These are phyloP conservation scores for Rhizomys pruinosus DNA, from an alignment of 2,113 vertebrate genomes.

Conservation along the genomic window DNA sequence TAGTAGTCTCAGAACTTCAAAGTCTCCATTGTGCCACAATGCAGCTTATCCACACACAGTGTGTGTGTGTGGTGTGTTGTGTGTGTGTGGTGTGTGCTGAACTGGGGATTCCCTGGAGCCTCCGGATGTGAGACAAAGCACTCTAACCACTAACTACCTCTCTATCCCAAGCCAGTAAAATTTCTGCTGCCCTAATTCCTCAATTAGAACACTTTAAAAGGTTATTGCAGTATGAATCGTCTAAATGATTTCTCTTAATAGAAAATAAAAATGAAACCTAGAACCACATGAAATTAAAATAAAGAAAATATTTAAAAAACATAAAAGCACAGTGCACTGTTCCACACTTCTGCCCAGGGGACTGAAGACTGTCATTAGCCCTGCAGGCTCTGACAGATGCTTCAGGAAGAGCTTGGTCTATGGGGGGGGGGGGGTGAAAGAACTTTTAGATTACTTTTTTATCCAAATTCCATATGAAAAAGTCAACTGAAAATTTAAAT, in stretches of 20 bases:
- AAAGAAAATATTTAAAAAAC: background rate
- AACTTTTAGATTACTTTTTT: background rate
- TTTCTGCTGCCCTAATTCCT: background rate
- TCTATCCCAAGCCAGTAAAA: background rate
- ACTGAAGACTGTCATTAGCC: background rate
- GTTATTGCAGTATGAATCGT: background rate
- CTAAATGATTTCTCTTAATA: constrained; percentile 23
- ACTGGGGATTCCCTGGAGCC: background rate
- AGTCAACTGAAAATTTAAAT: constrained; percentile 36
- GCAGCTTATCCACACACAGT: too few relatives aligned
- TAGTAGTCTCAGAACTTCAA: background rate
- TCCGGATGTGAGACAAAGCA: background rate
- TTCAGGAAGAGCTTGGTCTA: background rate
- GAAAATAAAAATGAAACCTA: constrained; percentile 31
- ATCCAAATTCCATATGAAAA: constrained; percentile 7
- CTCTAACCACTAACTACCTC: background rate
- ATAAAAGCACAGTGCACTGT: background rate
- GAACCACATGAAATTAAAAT: background rate
- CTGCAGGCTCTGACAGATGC: background rate
- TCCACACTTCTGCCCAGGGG: background rate
- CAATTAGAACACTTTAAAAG: background rate
- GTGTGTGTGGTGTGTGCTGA: background rate
- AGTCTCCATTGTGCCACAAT: background rate
- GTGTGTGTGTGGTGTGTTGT: background rate
- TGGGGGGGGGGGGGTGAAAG: background rate